Base-by-base conservation (phyloP, 2,797 vertebrate genomes). In the Pangasius krempfi region DNA sequence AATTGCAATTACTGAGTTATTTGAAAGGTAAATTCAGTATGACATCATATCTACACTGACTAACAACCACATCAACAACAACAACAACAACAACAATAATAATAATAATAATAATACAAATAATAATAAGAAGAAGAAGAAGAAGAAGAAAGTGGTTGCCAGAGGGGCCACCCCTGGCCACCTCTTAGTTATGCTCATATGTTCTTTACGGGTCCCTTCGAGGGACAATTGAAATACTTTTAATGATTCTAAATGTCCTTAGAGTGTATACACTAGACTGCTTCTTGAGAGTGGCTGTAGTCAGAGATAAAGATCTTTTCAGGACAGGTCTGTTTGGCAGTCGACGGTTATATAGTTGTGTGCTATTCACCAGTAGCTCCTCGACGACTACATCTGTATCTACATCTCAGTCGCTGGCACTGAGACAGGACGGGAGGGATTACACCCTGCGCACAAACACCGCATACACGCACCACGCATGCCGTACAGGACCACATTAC, bases 381-480 rank as follows among this genome's bases (percentile, higher is more conserved):
- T 83, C 0, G 18, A 5, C 25, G 5, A 60, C 8, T 16, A 18
- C 30, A 50, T n/a, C 13, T n/a, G 6, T 9, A 50, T n/a, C 13
- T 79, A 33, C 18, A 44, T 54, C 82, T n/a, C 40, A 33, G 13
- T 22, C 18, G 16, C 16, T 6, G 22, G 40, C 37, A 2, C 0
- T 44, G n/a, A 68, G 27, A 84, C 16, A 6, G 18, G 79, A 81
- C 2, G 14, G 56, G 68, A 52, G 54, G 66, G 58, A 85, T 44
- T 81, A 68, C 56, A 60, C 30, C 44, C 75, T 72, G 88, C 20
- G 62, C 54, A 89, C 14, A 58, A 76, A 68, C 22, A 40, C 27
- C 14, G 75, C 84, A n/a, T 37, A 72, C 16, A 56, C 10, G 3
- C 72, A 40, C 58, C 13, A 10, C 6, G 13, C 56, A 47, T 27